Percentiles rank a stretch among this genome's conserved stretches.
Evolutionary conservation across 1,140 invertebrate species (phyloP).

Genomic region (Colletes gigas): DNA sequence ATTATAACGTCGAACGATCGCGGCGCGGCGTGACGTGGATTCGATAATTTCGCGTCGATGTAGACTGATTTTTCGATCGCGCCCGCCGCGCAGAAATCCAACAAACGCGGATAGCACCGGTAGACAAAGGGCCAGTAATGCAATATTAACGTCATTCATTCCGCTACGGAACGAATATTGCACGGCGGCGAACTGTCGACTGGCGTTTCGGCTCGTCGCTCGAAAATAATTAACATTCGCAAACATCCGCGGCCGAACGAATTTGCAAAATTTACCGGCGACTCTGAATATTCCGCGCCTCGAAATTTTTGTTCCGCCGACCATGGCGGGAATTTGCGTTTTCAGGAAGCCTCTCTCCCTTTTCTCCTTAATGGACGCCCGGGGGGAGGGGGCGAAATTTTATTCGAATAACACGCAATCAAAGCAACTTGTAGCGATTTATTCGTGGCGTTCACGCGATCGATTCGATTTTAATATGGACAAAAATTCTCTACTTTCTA

Average conservation of each 20-base stretch:
- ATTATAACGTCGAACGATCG: constrained; percentile 1
- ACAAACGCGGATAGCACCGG: constrained; percentile 10
- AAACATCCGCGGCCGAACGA: constrained; percentile 39
- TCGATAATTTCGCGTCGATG: constrained; percentile 36
- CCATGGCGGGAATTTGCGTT: background rate
- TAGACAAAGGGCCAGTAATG: constrained; percentile 27
- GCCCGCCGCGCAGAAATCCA: constrained; percentile 20
- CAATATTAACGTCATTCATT: constrained; percentile 53
- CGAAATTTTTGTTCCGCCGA: background rate
- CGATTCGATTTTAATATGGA: too few relatives aligned
- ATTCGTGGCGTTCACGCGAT: too few relatives aligned
- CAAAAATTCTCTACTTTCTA: too few relatives aligned
- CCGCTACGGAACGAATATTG: constrained; percentile 27
- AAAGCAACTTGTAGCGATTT: too few relatives aligned
- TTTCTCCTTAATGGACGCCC: too few relatives aligned
- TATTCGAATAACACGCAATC: too few relatives aligned
- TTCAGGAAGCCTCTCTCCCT: background rate
- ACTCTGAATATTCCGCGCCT: background rate
- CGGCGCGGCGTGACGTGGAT: background rate
- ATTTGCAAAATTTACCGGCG: constrained; percentile 45
- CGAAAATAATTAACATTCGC: constrained; percentile 57
- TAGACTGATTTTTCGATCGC: constrained; percentile 51
- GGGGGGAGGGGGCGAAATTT: too few relatives aligned
- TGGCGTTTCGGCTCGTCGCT: background rate
- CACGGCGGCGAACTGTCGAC: constrained; percentile 2